Conservation (phyloP, 1,140 invertebrate genomes). For the Chelonus insularis region DNA sequence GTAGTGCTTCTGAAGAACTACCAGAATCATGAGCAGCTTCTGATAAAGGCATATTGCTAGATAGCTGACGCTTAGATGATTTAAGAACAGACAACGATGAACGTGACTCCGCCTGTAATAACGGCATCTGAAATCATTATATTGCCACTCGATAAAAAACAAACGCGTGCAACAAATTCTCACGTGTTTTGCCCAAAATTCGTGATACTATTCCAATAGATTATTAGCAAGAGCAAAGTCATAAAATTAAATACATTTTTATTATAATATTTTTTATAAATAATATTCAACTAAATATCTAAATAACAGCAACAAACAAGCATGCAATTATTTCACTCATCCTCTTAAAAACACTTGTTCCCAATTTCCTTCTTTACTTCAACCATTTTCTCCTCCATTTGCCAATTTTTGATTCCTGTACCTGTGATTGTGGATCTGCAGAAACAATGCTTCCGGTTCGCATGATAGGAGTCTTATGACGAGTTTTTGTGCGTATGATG, state of each 20-base stretch:
- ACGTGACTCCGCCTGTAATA: constrained; percentile 57
- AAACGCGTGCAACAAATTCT: constrained; percentile 16
- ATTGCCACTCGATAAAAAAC: constrained; percentile 22
- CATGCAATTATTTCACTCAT: too few relatives aligned
- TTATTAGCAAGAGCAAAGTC: not conserved
- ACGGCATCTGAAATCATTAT: constrained; percentile 50
- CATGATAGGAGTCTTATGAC: constrained; percentile 72
- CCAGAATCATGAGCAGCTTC: constrained; percentile 55
- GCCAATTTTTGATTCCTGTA: constrained; percentile 35
- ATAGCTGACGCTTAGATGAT: constrained; percentile 56
- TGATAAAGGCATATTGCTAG: constrained; percentile 53
- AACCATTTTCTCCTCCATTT: not conserved
- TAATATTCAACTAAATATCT: too few relatives aligned
- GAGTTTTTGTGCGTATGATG: constrained; percentile 72
- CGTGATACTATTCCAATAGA: constrained; percentile 25
- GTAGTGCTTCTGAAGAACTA: constrained; percentile 59
- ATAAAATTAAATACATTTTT: constrained; percentile 17
- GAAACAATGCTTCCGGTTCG: constrained; percentile 67
- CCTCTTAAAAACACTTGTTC: not conserved
- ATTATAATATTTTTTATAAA: too few relatives aligned
- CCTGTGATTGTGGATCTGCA: constrained; percentile 61
- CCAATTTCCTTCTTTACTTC: not conserved
- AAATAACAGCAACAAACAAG: too few relatives aligned
- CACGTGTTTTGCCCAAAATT: constrained; percentile 29
- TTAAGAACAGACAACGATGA: constrained; percentile 58